phyloP scores from a whole-genome alignment of 2,113 vertebrate species.

The Eira barbara region DNA sequence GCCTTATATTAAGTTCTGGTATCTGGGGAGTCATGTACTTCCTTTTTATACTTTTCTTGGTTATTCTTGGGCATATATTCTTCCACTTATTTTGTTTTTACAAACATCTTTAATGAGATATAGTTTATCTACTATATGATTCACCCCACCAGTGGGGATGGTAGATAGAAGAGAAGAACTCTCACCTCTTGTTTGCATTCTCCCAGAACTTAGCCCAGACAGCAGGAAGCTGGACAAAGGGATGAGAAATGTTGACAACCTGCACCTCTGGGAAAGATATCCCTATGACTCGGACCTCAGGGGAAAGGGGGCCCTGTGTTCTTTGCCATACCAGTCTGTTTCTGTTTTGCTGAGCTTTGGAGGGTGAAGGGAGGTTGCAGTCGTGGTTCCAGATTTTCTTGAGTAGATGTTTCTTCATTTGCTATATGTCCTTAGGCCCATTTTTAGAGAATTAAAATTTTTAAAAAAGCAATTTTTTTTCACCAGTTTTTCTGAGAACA shows the following conservation, averaged over 20 bases:
- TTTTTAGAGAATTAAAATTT: neutral
- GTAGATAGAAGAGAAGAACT: neutral
- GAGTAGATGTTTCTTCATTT: neutral
- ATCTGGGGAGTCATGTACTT: neutral
- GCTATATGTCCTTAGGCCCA: neutral
- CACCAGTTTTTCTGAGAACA: neutral
- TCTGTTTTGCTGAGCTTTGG: neutral
- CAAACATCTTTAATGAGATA: neutral
- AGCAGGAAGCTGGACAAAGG: neutral
- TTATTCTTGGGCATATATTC: neutral
- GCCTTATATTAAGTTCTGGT: neutral
- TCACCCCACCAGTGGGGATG: neutral
- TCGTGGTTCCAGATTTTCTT: neutral
- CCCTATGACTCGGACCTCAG: neutral
- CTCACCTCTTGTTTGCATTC: neutral
- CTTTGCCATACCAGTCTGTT: neutral
- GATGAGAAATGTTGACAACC: neutral
- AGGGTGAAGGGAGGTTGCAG: neutral
- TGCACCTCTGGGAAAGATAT: neutral
- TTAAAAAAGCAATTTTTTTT: neutral
- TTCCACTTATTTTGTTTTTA: neutral
- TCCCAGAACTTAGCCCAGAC: neutral
- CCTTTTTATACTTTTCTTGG: neutral
- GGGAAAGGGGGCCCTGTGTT: neutral
- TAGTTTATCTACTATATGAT: neutral